Evolutionary conservation across 2,888 invertebrate genomes (phyloP), one percentile per base, ranked within the genome.

Genomic region (Synergus itoensis): DNA sequence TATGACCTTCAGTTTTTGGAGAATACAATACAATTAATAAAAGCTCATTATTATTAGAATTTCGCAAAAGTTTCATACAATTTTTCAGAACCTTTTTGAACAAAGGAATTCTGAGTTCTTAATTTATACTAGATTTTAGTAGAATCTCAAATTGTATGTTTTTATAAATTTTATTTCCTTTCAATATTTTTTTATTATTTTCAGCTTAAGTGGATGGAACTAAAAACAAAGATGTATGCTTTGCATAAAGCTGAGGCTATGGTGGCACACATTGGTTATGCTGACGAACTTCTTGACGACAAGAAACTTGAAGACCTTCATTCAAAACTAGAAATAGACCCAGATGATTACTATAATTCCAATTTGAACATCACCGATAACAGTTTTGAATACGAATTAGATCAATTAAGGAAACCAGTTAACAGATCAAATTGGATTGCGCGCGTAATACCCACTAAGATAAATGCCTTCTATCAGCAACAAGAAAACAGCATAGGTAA

Each of bases 161-260:
- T 28, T 28, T 28, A 3, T 3, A 28, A 28, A 28, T 3, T 3
- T 28, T 28, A 28, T 28, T 28, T 28, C 3, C 28, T 28, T 3
- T 28, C 28, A 28, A 3, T 2, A 0, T 28, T 18, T 60, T 8
- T 21, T 11, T 1, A 21, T n/a, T 7, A 60, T 12, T 21, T 36
- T n/a, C n/a, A 82, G 80, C 41, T 98, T 12, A 96, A 96, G 79
- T 98, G 98, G 98, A 98, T 98, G 98, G 98, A 98, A 88, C 94
- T 94, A 0, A 92, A 93, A 85, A 98, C 98, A 0, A 95, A 95
- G 75, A 90, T 93, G 84, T 94, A 95, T 80, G 97, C 97, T 1
- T 91, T 96, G 80, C 94, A 95, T 82, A 97, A 97, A 91, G 95
- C 96, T 0, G 94, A 95, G 81, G 94, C 95, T 0, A 98, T 98